Base-by-base conservation (phyloP, 2,113 vertebrate genomes). In the Paedocypris sp. region DNA sequence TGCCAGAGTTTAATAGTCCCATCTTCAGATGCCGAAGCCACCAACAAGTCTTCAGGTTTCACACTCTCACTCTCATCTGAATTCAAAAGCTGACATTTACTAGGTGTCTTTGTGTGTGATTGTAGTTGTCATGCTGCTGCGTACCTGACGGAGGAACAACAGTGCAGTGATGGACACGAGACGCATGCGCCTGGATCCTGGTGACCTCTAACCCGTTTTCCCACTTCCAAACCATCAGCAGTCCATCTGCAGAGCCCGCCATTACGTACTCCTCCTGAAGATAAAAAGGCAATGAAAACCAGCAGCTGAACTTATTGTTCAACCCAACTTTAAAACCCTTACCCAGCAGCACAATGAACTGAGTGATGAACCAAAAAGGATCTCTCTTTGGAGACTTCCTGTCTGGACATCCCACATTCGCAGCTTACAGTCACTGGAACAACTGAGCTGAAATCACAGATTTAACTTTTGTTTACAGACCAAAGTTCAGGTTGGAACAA, bases 171-270 rank as follows among this genome's bases (percentile, higher is more conserved):
- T 87, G 78, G 48, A 91, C 74, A 6, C 71, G 74, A 31, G 80
- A 78, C 0, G 53, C 52, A 63, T 93, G 90, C 11, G 88, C 88
- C 8, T 77, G 20, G 32, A 94, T 86, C 70, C 85, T 83, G 56
- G 87, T 83, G 66, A 89, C 73, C 54, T 90, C 87, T n/a, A 80
- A 51, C 0, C 76, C 80, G 1, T 74, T 71, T 43, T 80, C 73
- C 67, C 77, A 85, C 54, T 83, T 79, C 91, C 91, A 94, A 13
- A 88, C 83, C 46, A 87, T 82, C 3, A 93, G 79, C 7, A 32
- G 68, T n/a, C 90, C 90, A 15, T 87, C 85, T 6, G 83, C 67
- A 39, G 76, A 78, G 58, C 86, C 76, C 1, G 88, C 79, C 0
- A 88, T 70, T 18, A 89, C 78, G 2, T 85, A 79, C 3, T 74